Base-by-base conservation (phyloP, 2,797 vertebrate species). In the Margarornis squamiger region DNA sequence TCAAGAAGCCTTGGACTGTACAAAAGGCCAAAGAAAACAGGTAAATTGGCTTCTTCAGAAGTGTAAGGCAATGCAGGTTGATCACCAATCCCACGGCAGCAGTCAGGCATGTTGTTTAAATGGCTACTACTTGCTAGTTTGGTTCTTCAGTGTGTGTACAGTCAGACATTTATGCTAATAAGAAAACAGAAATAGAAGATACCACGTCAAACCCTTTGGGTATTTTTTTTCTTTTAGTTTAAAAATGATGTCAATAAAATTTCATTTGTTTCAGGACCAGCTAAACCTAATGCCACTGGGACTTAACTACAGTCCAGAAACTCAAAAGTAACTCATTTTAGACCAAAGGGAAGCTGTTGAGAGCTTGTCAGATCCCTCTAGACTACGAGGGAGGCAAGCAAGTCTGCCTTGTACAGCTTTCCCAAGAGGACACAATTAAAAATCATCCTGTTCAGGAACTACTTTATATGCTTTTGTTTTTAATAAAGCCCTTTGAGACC, bases 401-500 rank as follows among this genome's bases (percentile, higher is more conserved):
- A 82, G 38, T 84, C 79, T 89, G 61, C 70, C 54, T 81, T 78
- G 46, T 76, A 67, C 51, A 43, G n/a, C 61, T 68, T 80, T 94
- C 91, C 89, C 95, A 87, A 63, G 83, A 76, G 79, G 24, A 78
- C 52, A 68, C 88, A 95, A 92, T 96, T 94, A 96, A 91, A 96
- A 92, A 65, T 84, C 74, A 51, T 89, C 74, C n/a, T 84, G 26
- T 80, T 89, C 92, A 77, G 80, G 46, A 96, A 14, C 82, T 86
- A 55, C 68, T 95, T 86, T 79, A 70, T 90, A 63, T 90, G 67
- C 78, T 93, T 90, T 79, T 95, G 43, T 92, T 96, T 95, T 95
- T 96, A 97, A 97, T 92, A 95, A 97, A 96, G 83, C 79, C 83
- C 96, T 93, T 57, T 92, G 95, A 97, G 95, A 97, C 83, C 38